Base-by-base conservation (phyloP, 2,888 invertebrate species). In the Parnassius smintheus region DNA sequence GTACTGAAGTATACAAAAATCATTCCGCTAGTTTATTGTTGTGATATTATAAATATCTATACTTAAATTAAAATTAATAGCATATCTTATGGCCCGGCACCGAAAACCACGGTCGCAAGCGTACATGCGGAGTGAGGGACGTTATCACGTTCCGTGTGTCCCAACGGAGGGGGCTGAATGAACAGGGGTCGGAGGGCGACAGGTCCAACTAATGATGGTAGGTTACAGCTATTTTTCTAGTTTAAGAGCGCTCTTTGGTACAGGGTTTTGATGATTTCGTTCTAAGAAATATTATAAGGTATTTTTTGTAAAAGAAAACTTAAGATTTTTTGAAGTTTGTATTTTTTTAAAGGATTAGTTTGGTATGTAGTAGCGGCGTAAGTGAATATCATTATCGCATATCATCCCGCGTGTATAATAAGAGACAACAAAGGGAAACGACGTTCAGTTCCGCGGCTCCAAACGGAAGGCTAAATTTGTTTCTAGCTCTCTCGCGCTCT, bases 71-170 rank as follows among this genome's bases (percentile, higher is more conserved):
- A 4, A 35, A 4, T 35, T 35, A 54, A 41, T 44, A 60, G 62
- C 61, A 25, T 22, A 18, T 68, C 67, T 69, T 8, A 46, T 69
- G 48, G 76, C 74, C 70, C 59, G 50, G 63, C 66, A 49, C 10
- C 56, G 65, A 70, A 74, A 73, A 66, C 68, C 66, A 67, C 65
- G 66, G 69, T 66, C 64, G 59, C 63, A 51, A 58, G 66, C 61
- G 66, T 66, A 66, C 68, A 66, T 64, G 65, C 66, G 65, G 61
- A 72, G 72, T 68, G 73, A 75, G 77, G 80, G 80, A 80, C 78
- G 70, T 72, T 75, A 75, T 84, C 85, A 81, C 80, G 77, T 76
- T 70, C 63, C 70, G 69, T 61, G 72, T 75, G 80, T 80, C 81
- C 75, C 69, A 65, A 46, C 50, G 73, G 77, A 73, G 73, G 71